A percentile compares a stretch with the other conserved stretches of the same genome.
These are phyloP conservation scores for Cossypha caffra DNA, from an alignment of 2,797 vertebrate genomes.

Conservation along the genomic window DNA sequence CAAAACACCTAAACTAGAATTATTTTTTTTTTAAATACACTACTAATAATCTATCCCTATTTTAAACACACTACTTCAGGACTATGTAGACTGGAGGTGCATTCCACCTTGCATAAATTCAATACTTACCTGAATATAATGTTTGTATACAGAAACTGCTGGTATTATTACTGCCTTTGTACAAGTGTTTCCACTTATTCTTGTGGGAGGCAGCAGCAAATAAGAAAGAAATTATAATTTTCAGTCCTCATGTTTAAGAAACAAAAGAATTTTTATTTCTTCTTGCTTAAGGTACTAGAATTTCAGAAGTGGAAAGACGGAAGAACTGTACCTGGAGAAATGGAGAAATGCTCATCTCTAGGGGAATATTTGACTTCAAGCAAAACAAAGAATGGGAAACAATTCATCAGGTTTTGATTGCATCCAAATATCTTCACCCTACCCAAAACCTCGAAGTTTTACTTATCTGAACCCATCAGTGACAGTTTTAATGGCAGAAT, in stretches of 20 bases:
- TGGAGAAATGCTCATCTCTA: background rate
- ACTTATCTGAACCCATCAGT: background rate
- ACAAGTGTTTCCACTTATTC: background rate
- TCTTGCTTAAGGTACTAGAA: background rate
- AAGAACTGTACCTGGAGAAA: background rate
- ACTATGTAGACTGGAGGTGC: background rate
- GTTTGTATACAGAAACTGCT: background rate
- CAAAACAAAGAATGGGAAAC: background rate
- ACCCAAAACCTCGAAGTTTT: background rate
- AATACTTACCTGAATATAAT: background rate
- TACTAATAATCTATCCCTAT: background rate
- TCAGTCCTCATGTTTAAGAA: background rate
- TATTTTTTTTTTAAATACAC: no score
- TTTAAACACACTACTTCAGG: background rate
- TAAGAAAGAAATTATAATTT: background rate
- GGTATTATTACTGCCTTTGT: background rate
- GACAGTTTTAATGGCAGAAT: background rate
- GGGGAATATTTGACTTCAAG: background rate
- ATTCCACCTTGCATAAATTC: background rate
- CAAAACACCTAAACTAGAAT: background rate
- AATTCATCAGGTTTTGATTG: background rate
- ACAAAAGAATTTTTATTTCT: background rate
- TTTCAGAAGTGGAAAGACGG: background rate
- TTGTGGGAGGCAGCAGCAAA: background rate
- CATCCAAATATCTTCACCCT: background rate